Evolutionary conservation across 2,113 vertebrate species (phyloP), one percentile per base, ranked within the genome.

Genomic region (Rhea americana): DNA sequence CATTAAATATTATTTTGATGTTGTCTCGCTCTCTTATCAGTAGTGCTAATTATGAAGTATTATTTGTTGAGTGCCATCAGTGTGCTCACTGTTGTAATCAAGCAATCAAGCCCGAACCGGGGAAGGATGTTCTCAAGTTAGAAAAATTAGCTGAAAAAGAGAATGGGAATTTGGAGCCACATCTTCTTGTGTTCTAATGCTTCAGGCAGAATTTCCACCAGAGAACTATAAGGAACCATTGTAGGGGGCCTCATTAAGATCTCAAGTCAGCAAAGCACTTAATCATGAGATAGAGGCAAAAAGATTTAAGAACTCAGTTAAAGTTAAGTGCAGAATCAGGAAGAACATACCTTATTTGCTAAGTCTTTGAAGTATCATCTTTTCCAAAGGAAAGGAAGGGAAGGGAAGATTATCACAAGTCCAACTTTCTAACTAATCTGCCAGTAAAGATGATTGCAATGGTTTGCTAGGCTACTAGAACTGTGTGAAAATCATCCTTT

Each of bases 41-140:
- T 55, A 32, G 4, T 58, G 37, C 21, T 93, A 92, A 96, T 93
- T 94, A 87, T 25, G 59, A 89, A 82, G 16, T 20, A 82, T 95
- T 89, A 65, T 91, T 82, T 63, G 26, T 79, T 37, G 58, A 89
- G 58, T 89, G 71, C 37, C 59, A 80, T 63, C 4, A 85, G 2
- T 53, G 22, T 1, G 2, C 39, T 90, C 48, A 75, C 39, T 0
- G 7, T 39, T 89, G 55, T 43, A 93, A 95, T 94, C 62, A 87
- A 79, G 71, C 30, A 91, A 80, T 77, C 87, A 92, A 93, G 50
- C 50, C 67, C 82, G 71, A 93, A 59, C 45, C n/a, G 15, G 48
- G 75, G 50, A 92, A 83, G 62, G 37, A 73, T 82, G 62, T 70
- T 73, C 37, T 85, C 53, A 82, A 79, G 50, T 35, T 85, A 45